Evolutionary conservation across 2,888 invertebrate species (phyloP).

Genomic region (Synanthedon vespiformis): DNA sequence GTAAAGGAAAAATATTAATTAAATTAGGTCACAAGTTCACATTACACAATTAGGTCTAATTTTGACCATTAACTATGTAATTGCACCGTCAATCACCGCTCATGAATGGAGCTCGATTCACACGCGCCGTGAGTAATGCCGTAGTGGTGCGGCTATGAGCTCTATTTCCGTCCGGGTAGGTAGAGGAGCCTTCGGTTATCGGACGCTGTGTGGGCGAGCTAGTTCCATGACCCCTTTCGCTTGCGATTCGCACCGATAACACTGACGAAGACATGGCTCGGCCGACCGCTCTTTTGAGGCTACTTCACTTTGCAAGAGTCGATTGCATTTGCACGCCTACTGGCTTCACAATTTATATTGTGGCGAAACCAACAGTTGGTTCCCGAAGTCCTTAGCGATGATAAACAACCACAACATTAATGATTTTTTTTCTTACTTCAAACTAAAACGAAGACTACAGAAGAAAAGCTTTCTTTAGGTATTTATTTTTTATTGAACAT

Average conservation of each 20-base stretch:
- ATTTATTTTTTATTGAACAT: too few species aligned
- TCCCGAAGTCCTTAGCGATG: neutral
- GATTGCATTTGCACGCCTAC: too few species aligned
- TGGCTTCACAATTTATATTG: too few species aligned
- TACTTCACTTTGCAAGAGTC: too few species aligned
- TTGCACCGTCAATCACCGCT: conserved; percentile 4
- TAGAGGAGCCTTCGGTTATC: conserved; percentile 19
- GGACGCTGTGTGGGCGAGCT: conserved; percentile 30
- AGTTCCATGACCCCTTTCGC: conserved; percentile 41
- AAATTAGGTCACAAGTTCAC: neutral
- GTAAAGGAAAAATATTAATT: conserved; percentile 1
- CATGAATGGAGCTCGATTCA: conserved; percentile 7
- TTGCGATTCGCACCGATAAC: neutral
- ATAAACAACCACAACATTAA: neutral
- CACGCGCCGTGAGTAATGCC: conserved; percentile 28
- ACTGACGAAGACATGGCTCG: neutral
- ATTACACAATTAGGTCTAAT: neutral
- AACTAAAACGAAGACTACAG: too few species aligned
- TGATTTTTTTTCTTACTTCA: too few species aligned
- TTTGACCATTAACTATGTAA: conserved; percentile 1
- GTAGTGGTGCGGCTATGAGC: conserved; percentile 33
- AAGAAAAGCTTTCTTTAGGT: too few species aligned
- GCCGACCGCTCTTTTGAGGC: too few species aligned
- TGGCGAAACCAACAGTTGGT: too few species aligned
- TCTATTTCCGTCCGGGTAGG: conserved; percentile 39